These are phyloP conservation scores for Spinus olivaceus DNA, from an alignment of 2,797 vertebrate species.

Conservation along the genomic window DNA sequence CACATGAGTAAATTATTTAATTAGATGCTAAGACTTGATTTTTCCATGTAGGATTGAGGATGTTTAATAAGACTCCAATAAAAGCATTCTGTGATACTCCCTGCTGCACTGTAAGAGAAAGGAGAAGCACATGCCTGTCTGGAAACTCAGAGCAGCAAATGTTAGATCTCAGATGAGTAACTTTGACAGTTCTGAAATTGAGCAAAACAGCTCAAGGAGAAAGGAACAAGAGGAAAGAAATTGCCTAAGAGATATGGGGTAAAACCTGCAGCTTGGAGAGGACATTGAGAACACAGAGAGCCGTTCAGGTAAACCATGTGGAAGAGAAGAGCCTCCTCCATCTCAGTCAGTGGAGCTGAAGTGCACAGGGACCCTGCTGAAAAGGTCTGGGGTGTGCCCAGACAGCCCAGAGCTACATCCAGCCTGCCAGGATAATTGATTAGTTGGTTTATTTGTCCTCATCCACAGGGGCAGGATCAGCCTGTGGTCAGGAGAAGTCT, in stretches of 20 bases:
- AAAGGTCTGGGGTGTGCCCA: not conserved
- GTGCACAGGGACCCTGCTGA: not conserved
- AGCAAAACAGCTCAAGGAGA: not conserved
- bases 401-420: not conserved
- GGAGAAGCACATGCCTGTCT: not conserved
- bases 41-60: not conserved
- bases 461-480: conserved; percentile 25
- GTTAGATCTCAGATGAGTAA: not conserved
- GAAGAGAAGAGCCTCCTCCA: not conserved
- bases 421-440: not conserved
- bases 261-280: not conserved
- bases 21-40: not conserved
- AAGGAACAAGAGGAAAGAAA: not conserved
- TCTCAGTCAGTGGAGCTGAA: not conserved
- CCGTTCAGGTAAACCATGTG: not conserved
- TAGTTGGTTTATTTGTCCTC: conserved; percentile 4
- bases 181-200: not conserved
- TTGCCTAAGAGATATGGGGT: not conserved
- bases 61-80: not conserved
- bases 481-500: conserved; percentile 14
- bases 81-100: not conserved
- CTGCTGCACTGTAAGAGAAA: not conserved
- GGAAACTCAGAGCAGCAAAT: not conserved
- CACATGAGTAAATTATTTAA: not conserved
- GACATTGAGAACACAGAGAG: not conserved